Percentiles rank a stretch among this genome's conserved stretches.
These are phyloP conservation scores for Ormyrus labotus DNA, from an alignment of 2,888 invertebrate genomes.

Conservation along the genomic window DNA sequence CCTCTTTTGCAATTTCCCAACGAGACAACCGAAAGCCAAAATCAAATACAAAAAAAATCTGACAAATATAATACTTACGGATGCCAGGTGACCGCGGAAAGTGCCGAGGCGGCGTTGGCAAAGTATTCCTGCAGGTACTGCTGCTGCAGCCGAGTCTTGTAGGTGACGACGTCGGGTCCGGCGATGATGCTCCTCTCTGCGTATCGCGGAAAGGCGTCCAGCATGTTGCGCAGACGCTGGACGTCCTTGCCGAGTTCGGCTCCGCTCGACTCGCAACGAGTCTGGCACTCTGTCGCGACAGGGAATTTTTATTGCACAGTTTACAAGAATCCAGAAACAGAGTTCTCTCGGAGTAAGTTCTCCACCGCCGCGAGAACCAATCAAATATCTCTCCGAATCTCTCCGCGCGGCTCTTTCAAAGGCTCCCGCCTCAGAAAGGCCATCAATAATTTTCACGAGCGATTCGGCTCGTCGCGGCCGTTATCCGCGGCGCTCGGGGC, in stretches of 20 bases:
- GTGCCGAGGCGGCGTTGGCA: conserved; percentile 77
- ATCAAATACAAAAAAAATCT: not conserved
- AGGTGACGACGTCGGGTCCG: conserved; percentile 75
- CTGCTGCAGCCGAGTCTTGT: conserved; percentile 67
- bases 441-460: no score
- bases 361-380: no score
- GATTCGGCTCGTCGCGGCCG: no score
- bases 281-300: conserved; percentile 57
- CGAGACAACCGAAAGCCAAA: not conserved
- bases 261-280: conserved; percentile 67
- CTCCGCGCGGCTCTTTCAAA: no score
- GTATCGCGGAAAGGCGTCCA: conserved; percentile 80
- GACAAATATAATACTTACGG: conserved; percentile 79
- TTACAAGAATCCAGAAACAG: no score
- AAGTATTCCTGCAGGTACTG: conserved; percentile 74
- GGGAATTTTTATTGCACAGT: no score
- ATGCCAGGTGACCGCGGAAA: conserved; percentile 84
- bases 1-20: not conserved
- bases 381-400: no score
- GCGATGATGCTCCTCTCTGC: conserved; percentile 67
- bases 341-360: no score
- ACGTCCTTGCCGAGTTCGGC: conserved; percentile 72
- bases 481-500: no score
- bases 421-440: no score
- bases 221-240: conserved; percentile 78